Evolutionary conservation across 2,797 vertebrate species (phyloP).

Genomic region (Eleutherodactylus coqui): DNA sequence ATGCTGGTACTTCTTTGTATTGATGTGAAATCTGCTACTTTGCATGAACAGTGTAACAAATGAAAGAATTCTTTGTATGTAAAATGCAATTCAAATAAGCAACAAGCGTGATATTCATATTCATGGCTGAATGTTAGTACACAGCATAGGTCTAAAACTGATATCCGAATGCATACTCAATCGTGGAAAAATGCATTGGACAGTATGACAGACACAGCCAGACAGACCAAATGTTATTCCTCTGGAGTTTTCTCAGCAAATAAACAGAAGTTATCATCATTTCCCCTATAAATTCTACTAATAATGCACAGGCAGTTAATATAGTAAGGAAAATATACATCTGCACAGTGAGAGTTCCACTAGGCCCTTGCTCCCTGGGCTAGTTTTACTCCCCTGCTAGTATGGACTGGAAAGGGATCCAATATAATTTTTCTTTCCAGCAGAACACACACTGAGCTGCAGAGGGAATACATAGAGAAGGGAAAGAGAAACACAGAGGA

Average conservation of each 20-base stretch:
- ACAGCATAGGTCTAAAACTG: neutral
- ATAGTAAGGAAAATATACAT: constrained; percentile 55
- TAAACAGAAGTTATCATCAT: constrained; percentile 52
- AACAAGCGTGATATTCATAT: neutral
- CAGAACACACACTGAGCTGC: constrained; percentile 67
- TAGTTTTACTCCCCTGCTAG: constrained; percentile 63
- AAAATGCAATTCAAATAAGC: neutral
- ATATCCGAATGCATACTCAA: neutral
- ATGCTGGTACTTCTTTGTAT: too few species aligned
- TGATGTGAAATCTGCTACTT: neutral
- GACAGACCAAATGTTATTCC: constrained; percentile 62
- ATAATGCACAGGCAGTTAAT: constrained; percentile 57
- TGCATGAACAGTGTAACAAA: neutral
- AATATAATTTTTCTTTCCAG: constrained; percentile 62
- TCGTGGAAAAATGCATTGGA: neutral
- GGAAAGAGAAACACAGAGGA: constrained; percentile 64
- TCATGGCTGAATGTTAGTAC: neutral
- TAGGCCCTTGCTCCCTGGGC: constrained; percentile 5
- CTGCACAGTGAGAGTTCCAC: constrained; percentile 48
- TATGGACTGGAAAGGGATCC: constrained; percentile 58
- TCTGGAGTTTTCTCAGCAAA: constrained; percentile 61
- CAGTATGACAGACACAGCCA: constrained; percentile 44
- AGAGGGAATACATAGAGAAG: constrained; percentile 58
- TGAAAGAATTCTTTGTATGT: neutral
- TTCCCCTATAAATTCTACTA: constrained; percentile 54